Conservation (phyloP, 2,113 vertebrate genomes). For the Isichthys henryi region DNA sequence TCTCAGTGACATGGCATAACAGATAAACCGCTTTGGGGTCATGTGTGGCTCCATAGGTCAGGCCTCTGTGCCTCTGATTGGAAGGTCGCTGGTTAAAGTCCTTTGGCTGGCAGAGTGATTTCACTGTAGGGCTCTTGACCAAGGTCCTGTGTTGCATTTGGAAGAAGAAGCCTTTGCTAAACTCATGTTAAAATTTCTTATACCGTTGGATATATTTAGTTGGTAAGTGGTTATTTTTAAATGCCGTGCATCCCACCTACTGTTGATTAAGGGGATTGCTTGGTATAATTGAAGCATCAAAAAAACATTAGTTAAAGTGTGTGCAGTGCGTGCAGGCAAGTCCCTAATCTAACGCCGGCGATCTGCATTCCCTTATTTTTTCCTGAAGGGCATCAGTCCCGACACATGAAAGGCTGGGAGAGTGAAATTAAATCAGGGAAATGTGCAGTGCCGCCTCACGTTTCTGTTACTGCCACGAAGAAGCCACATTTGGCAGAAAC, state of each 20-base stretch:
- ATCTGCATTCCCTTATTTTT: conserved; percentile 34
- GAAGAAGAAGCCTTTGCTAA: background rate
- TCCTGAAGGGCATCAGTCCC: conserved; percentile 34
- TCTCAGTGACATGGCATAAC: background rate
- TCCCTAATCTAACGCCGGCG: conserved; percentile 37
- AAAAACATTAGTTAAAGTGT: conserved; percentile 23
- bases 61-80: background rate
- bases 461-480: conserved; percentile 19
- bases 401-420: conserved; percentile 35
- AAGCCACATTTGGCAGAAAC: conserved; percentile 19
- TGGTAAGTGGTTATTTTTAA: background rate
- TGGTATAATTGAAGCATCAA: conserved; percentile 28
- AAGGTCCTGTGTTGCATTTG: background rate
- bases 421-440: conserved; percentile 31
- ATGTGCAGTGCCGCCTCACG: conserved; percentile 11
- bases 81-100: background rate
- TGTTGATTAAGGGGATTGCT: conserved; percentile 18
- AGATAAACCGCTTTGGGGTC: background rate
- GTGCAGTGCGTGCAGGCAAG: conserved; percentile 28
- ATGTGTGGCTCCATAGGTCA: background rate
- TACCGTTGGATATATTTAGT: background rate
- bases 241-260: background rate
- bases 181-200: background rate
- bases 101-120: background rate
- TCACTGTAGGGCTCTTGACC: background rate